Evolutionary conservation across 2,888 invertebrate genomes (phyloP).

Genomic region (Synergus japonicus): DNA sequence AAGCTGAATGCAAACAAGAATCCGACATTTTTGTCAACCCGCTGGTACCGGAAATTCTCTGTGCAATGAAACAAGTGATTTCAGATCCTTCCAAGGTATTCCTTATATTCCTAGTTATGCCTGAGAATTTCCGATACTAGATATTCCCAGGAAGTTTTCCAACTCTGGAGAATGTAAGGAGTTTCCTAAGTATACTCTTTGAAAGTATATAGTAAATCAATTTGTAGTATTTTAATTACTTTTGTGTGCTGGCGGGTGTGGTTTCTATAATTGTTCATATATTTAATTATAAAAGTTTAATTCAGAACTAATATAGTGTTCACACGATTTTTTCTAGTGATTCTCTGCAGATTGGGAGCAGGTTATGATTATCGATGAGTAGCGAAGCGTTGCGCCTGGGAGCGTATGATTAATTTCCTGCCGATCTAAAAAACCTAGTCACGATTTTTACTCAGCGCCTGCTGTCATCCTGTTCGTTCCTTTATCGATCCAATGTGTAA

Average conservation of each 20-base stretch:
- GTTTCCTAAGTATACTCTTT: background rate
- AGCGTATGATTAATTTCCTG: constrained; percentile 76
- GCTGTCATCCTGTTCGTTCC: constrained; percentile 56
- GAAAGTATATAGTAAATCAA: background rate
- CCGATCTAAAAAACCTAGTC: constrained; percentile 72
- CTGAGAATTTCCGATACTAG: background rate
- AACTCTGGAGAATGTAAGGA: background rate
- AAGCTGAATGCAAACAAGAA: background rate
- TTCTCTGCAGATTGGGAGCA: constrained; percentile 36
- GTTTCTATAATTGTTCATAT: background rate
- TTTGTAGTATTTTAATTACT: background rate
- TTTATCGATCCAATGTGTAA: constrained; percentile 49
- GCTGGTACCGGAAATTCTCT: constrained; percentile 1
- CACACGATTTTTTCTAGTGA: constrained; percentile 25
- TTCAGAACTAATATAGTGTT: background rate
- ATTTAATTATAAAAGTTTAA: background rate
- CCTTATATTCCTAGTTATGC: background rate
- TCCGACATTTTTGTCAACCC: background rate
- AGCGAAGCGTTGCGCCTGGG: constrained; percentile 52
- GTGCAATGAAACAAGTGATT: constrained; percentile 3
- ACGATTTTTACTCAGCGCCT: constrained; percentile 73
- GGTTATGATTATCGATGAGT: constrained; percentile 53
- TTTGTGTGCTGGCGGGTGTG: background rate
- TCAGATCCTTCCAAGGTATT: background rate
- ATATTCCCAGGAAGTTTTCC: background rate